Evolutionary conservation across 2,797 vertebrate genomes (phyloP), one percentile per base, ranked within the genome.

Genomic region (Helarctos malayanus): DNA sequence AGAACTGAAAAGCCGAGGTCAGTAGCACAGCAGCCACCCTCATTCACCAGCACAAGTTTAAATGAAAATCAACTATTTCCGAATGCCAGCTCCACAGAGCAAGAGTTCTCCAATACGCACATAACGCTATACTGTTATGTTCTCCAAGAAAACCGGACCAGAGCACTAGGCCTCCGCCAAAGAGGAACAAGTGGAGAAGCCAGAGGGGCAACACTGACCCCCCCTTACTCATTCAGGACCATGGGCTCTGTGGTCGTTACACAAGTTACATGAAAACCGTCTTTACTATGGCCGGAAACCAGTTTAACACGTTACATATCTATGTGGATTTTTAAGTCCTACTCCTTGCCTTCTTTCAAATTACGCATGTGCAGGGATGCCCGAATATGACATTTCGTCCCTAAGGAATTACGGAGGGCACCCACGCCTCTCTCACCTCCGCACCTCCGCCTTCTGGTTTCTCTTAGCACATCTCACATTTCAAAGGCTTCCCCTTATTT

Each of bases 331-430:
- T 25, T 47, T 13, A 12, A 18, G 19, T 18, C 68, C 4, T 29
- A 29, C 15, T 16, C 21, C 35, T 18, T 32, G 47, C 32, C 14
- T 12, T 61, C 49, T 59, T 47, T 38, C 29, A 32, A 32, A 5
- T 32, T 1, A 45, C 35, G 29, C 6, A 0, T 6, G 7, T 2
- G 6, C 1, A 3, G 7, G 9, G n/a, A 1, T 18, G 9, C 13
- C 0, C 2, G 3, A 8, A 10, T 2, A 3, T 12, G 45, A 25
- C 27, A 19, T 2, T 13, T 25, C 7, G 27, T 21, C 10, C 41
- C 29, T 10, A 7, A 65, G 54, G n/a, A 32, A 11, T 11, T 41
- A 2, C 2, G 23, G 47, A 8, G 15, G 41, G 27, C 75, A 78
- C 27, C 21, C 7, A 21, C 3, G 13, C 61, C 69, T 10, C 68